phyloP scores from a whole-genome alignment of 2,888 invertebrate species.

The Minunthozetes semirufus region DNA sequence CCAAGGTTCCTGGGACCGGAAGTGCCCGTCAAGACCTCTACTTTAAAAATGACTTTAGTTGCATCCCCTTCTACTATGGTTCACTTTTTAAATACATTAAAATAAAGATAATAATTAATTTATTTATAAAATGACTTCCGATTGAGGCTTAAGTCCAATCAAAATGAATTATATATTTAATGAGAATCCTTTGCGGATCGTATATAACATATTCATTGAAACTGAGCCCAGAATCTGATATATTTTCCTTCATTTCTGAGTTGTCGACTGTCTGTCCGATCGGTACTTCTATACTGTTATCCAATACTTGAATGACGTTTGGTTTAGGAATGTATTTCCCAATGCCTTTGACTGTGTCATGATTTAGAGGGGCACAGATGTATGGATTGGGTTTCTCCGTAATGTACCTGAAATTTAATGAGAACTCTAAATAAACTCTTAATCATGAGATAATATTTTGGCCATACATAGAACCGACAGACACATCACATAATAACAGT shows the following conservation, averaged over 20 bases:
- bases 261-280: constrained; percentile 4
- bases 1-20: too few species aligned
- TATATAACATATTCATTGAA: neutral
- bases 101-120: neutral
- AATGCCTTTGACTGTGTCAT: neutral
- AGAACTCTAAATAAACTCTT: neutral
- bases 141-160: neutral
- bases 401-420: neutral
- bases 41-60: too few species aligned
- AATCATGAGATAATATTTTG: neutral
- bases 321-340: constrained; percentile 18
- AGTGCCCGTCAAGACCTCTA: too few species aligned
- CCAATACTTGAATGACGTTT: neutral
- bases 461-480: neutral
- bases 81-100: neutral
- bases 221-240: neutral
- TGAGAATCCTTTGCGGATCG: neutral
- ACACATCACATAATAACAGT: constrained; percentile 3
- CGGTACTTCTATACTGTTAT: constrained; percentile 4
- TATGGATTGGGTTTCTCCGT: neutral
- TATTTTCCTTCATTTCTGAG: neutral
- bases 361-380: neutral
- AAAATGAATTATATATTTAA: constrained; percentile 14
- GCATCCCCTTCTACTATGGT: too few species aligned
- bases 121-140: neutral